Evolutionary conservation across 2,113 vertebrate genomes (phyloP).

Genomic region (Dascyllus trimaculatus): DNA sequence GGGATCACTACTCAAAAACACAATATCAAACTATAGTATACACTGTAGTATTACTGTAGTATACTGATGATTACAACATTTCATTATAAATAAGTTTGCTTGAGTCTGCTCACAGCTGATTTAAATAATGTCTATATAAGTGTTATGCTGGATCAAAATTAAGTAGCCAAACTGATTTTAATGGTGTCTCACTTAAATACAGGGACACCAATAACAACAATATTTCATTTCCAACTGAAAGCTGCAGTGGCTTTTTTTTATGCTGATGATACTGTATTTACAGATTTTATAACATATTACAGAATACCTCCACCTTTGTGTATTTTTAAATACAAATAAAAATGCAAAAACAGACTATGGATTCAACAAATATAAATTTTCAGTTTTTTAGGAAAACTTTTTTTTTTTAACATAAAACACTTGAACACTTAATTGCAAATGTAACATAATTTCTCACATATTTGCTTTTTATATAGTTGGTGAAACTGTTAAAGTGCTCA

Average conservation of each 20-base stretch:
- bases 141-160: not conserved
- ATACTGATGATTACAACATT: not conserved
- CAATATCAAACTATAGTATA: not conserved
- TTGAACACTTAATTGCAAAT: too few species aligned
- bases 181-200: conserved; percentile 1
- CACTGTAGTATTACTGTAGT: not conserved
- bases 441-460: too few species aligned
- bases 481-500: too few species aligned
- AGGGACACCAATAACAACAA: not conserved
- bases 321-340: too few species aligned
- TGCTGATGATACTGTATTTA: not conserved
- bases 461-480: too few species aligned
- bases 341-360: too few species aligned
- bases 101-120: not conserved
- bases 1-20: not conserved
- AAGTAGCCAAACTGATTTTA: not conserved
- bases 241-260: not conserved
- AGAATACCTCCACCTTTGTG: too few species aligned
- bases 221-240: not conserved
- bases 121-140: not conserved
- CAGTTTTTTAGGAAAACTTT: too few species aligned
- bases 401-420: too few species aligned
- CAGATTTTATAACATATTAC: too few species aligned
- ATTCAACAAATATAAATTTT: too few species aligned
- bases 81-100: not conserved